These are phyloP conservation scores for Allobates femoralis DNA, from an alignment of 2,797 vertebrate genomes.

Conservation along the genomic window DNA sequence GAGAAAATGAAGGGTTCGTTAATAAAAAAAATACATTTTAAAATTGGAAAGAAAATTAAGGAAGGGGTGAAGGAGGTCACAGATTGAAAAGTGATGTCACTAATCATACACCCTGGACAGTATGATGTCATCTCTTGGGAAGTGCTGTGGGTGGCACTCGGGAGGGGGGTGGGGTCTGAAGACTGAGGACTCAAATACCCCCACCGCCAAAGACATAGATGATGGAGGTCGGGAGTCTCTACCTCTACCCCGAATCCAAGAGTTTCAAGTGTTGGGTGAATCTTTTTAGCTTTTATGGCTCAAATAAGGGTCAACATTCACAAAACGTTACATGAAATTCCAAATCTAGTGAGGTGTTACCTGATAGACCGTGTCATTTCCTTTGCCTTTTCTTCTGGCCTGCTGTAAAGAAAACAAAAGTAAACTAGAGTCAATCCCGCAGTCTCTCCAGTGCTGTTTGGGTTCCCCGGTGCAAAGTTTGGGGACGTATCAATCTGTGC, in stretches of 20 bases:
- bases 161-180: no score
- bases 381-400: slow-evolving; percentile 75
- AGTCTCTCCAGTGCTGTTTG: neutral
- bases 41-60: no score
- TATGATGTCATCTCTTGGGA: no score
- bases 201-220: no score
- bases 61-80: no score
- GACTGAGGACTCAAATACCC: no score
- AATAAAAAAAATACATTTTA: no score
- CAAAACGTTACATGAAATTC: neutral
- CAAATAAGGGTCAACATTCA: neutral
- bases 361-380: slow-evolving; percentile 77
- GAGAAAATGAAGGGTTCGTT: no score
- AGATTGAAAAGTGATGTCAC: no score
- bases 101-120: no score
- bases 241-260: neutral
- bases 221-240: no score
- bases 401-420: slow-evolving; percentile 66
- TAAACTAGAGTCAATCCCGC: neutral
- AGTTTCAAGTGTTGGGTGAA: neutral
- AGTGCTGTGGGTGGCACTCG: neutral
- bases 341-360: slow-evolving; percentile 63
- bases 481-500: no score
- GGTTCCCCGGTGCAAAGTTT: neutral
- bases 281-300: neutral